Conservation (phyloP, 2,113 vertebrate genomes). For the Elachura formosa region DNA sequence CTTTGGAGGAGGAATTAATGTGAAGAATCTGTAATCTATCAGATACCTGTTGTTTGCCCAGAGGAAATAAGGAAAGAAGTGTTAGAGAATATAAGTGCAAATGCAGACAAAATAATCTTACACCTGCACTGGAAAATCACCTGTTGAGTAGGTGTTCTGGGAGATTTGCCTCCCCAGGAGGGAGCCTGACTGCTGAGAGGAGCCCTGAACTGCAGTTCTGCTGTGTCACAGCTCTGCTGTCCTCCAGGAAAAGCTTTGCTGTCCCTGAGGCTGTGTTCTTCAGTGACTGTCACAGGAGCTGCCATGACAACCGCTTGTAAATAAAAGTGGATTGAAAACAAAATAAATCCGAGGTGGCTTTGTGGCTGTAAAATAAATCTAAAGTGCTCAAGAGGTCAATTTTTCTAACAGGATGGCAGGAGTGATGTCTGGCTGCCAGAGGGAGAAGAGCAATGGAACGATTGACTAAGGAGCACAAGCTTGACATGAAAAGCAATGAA, state of each 20-base stretch:
- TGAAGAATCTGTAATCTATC: background rate
- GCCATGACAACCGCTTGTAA: background rate
- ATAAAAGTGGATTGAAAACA: background rate
- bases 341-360: background rate
- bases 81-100: background rate
- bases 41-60: background rate
- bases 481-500: background rate
- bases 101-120: background rate
- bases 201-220: background rate
- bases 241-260: background rate
- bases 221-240: background rate
- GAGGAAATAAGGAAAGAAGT: background rate
- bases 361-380: background rate
- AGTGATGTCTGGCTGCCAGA: background rate
- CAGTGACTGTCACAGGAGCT: background rate
- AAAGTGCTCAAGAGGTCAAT: background rate
- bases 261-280: background rate
- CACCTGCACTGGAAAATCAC: background rate
- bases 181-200: background rate
- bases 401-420: background rate
- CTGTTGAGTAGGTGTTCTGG: background rate
- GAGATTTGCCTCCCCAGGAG: background rate
- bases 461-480: background rate
- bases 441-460: fast-evolving
- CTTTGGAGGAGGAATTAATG: background rate